phyloP scores from a whole-genome alignment of 1,140 invertebrate species.

The Rhyzopertha dominica region DNA sequence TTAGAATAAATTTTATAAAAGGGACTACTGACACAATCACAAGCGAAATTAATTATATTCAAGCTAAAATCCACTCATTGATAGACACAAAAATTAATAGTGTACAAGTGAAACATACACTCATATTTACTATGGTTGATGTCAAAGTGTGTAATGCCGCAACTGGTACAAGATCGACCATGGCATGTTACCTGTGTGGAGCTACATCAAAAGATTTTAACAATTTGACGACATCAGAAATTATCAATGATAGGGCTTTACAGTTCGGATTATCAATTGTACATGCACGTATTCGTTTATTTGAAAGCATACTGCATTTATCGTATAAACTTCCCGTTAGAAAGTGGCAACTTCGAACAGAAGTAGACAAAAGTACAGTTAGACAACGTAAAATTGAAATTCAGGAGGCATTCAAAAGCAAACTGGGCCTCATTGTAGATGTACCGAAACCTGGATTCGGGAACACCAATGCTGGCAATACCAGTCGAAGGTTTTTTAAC shows the following conservation, averaged over 20 bases:
- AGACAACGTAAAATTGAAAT: constrained; percentile 13
- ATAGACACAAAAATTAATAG: no score
- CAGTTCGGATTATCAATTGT: constrained; percentile 24
- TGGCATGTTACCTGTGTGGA: no score
- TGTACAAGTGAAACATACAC: no score
- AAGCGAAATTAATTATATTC: no score
- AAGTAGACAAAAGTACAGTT: neutral
- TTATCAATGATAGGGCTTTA: no score
- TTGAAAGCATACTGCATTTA: constrained; percentile 28
- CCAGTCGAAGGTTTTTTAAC: constrained; percentile 38
- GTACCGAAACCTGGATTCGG: constrained; percentile 30
- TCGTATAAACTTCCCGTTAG: constrained; percentile 25
- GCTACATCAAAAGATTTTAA: no score
- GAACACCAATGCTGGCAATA: constrained; percentile 42
- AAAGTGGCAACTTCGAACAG: constrained; percentile 27
- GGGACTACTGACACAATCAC: no score
- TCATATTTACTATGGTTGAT: constrained; percentile 39
- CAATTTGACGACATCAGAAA: no score
- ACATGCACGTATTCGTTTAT: constrained; percentile 28
- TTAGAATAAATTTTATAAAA: no score
- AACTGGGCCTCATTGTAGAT: constrained; percentile 24
- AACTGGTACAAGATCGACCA: constrained; percentile 37
- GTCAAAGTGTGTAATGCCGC: constrained; percentile 41
- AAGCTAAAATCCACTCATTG: constrained; percentile 15
- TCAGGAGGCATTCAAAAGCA: constrained; percentile 3